Evolutionary conservation across 2,113 vertebrate genomes (phyloP).

Genomic region (Polypterus senegalus): DNA sequence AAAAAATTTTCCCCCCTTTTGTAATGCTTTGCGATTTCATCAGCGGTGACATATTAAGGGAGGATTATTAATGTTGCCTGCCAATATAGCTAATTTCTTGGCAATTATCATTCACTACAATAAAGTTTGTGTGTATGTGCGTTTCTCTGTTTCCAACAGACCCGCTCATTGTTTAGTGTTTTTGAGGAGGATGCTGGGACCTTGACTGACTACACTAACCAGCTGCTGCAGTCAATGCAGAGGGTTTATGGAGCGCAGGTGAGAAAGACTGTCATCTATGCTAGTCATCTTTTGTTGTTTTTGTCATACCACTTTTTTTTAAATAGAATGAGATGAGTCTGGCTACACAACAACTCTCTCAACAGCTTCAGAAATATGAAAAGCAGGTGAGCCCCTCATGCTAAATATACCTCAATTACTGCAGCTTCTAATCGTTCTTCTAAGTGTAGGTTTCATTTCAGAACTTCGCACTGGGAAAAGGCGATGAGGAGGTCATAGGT

Average conservation of each 20-base stretch:
- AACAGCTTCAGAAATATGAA: constrained; percentile 83
- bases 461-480: constrained; percentile 95
- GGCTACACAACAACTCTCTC: constrained; percentile 88
- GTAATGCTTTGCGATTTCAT: too few relatives aligned
- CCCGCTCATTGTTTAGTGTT: constrained; percentile 88
- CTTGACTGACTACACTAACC: constrained; percentile 91
- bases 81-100: background rate
- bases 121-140: background rate
- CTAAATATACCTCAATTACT: background rate
- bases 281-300: background rate
- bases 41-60: background rate
- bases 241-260: constrained; percentile 94
- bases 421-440: constrained; percentile 13
- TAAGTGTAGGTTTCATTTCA: constrained; percentile 30
- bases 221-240: constrained; percentile 91
- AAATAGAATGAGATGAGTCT: constrained; percentile 90
- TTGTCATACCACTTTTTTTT: constrained; percentile 9
- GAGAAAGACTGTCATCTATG: constrained; percentile 12
- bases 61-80: background rate
- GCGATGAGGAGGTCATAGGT: constrained; percentile 89
- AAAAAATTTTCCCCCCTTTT: too few relatives aligned
- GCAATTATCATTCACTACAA: background rate
- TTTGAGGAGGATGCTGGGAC: constrained; percentile 95
- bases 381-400: constrained; percentile 63
- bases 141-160: constrained; percentile 43